Base-by-base conservation (phyloP, 2,888 invertebrate genomes). In the Amiota mariae region DNA sequence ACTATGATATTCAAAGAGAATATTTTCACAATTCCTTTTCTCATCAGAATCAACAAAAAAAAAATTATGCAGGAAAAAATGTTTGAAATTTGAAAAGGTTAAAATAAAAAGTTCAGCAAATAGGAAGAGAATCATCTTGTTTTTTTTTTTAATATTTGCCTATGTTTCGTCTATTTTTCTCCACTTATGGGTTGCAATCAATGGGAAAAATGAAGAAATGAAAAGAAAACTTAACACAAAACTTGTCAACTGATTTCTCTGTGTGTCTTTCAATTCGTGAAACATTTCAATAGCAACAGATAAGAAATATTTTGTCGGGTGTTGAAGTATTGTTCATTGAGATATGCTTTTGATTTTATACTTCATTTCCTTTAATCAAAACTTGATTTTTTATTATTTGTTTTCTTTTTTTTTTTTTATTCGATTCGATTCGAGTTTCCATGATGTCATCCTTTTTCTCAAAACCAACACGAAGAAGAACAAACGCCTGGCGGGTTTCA, bases 311-410 rank as follows among this genome's bases (percentile, higher is more conserved):
- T 46, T 64, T 36, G 36, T 36, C 36, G 36, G 36, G 46, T 46
- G 13, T 64, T 64, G 64, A 46, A 64, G 20, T 64, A 57, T 49
- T 79, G 77, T 77, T 36, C 36, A 36, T 36, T 75, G 81, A 47
- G 54, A 68, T 73, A 49, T 72, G 75, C 85, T 84, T 71, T 85
- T 85, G 85, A 85, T 84, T 84, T 85, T 78, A 79, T 82, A 85
- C 85, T 85, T 82, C 84, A 85, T 85, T 84, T 84, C 79, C 77
- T 78, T 77, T 82, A 80, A 82, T 85, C 82, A 84, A 70, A 73
- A 36, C 36, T 36, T 36, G 18, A 24, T 63, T 64, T 57, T 64
- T 24, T 67, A 24, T 76, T 74, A 76, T 66, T 72, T 76, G 75
- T 75, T 76, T 73, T 77, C 68, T 74, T 78, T 77, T 75, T 75